Evolutionary conservation across 2,113 vertebrate species (phyloP).

Genomic region (Phrynocephalus versicolor): DNA sequence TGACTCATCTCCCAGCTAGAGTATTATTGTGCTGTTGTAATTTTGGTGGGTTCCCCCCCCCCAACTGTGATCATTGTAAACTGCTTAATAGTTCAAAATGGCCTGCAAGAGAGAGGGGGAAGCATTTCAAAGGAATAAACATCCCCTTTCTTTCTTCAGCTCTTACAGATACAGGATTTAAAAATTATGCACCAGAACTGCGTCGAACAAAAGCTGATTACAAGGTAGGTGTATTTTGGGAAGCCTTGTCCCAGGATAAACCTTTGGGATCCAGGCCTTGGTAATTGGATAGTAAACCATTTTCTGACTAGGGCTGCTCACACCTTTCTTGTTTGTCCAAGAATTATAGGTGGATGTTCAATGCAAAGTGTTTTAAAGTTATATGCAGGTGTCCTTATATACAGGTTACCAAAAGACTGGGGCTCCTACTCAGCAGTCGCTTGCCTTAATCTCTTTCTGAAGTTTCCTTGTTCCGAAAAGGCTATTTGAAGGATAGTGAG

Average conservation of each 20-base stretch:
- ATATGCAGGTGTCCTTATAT: no score
- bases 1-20: no score
- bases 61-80: neutral
- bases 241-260: neutral
- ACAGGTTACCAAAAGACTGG: no score
- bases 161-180: slow-evolving; percentile 75
- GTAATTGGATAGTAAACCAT: neutral
- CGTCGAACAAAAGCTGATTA: slow-evolving; percentile 88
- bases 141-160: slow-evolving; percentile 69
- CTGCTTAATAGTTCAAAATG: neutral
- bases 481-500: no score
- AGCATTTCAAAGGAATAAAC: neutral
- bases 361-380: neutral
- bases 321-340: neutral
- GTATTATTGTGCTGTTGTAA: neutral
- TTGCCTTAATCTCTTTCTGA: no score
- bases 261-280: neutral
- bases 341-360: neutral
- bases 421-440: no score
- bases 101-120: neutral
- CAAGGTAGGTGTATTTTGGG: slow-evolving; percentile 77
- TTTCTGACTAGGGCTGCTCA: neutral
- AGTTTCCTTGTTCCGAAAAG: no score
- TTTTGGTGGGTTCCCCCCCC: neutral
- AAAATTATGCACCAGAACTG: slow-evolving; percentile 87